Conservation (phyloP, 2,888 invertebrate genomes). For the Diarsia dahlii region DNA sequence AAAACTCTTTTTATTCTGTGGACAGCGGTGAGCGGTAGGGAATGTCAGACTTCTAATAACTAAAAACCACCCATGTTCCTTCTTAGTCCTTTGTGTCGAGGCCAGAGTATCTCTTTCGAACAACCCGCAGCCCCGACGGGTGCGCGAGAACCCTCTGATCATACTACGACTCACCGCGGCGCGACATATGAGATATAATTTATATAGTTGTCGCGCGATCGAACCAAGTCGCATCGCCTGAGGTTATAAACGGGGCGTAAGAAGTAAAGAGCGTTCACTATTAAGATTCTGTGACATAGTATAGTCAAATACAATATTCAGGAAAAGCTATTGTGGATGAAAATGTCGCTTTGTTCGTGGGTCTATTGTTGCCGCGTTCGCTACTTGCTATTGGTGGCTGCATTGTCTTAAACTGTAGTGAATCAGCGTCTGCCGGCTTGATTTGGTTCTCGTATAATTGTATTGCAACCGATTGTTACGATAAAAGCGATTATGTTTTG, state of each 20-base stretch:
- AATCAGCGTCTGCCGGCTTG: constrained; percentile 71
- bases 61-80: too few species aligned
- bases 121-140: too few species aligned
- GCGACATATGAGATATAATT: background rate
- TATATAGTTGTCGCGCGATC: background rate
- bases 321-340: constrained; percentile 86
- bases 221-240: background rate
- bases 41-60: too few species aligned
- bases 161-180: background rate
- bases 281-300: constrained; percentile 81
- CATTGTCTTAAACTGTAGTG: constrained; percentile 82
- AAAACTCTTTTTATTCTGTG: background rate
- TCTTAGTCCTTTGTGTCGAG: too few species aligned
- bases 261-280: constrained; percentile 71
- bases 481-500: constrained; percentile 47
- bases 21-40: too few species aligned
- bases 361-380: constrained; percentile 82
- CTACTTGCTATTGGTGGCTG: constrained; percentile 87
- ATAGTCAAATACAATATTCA: constrained; percentile 88
- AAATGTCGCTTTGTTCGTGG: constrained; percentile 86
- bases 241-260: background rate
- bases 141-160: background rate
- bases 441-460: constrained; percentile 64
- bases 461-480: constrained; percentile 57
- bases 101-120: too few species aligned